Evolutionary conservation across 2,113 vertebrate species (phyloP).

Genomic region (Gadus chalcogrammus): DNA sequence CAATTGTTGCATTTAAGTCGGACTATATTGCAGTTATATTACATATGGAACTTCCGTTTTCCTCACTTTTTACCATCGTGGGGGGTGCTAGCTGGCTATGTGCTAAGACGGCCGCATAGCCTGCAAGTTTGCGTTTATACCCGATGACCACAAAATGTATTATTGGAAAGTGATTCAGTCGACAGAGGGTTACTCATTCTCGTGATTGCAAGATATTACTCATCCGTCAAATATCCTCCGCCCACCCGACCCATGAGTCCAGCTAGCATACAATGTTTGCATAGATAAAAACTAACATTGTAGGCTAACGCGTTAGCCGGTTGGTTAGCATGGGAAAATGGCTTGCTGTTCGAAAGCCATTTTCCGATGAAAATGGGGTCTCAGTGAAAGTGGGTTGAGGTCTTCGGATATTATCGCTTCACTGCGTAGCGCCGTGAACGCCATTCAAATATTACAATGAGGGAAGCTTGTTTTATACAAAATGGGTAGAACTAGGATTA

Average conservation of each 20-base stretch:
- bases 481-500: not conserved
- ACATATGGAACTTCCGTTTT: slow-evolving; percentile 27
- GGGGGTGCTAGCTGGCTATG: slow-evolving; percentile 51
- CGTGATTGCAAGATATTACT: no score
- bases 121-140: slow-evolving; percentile 1
- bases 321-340: slow-evolving; percentile 40
- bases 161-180: no score
- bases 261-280: slow-evolving; percentile 1
- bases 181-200: no score
- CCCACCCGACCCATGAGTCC: not conserved
- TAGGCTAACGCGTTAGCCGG: slow-evolving; percentile 42
- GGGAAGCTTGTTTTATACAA: not conserved
- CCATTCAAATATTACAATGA: accelerated
- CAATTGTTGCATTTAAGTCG: slow-evolving; percentile 18
- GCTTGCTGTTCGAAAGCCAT: slow-evolving; percentile 59
- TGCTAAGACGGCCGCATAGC: slow-evolving; percentile 32
- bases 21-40: slow-evolving; percentile 12
- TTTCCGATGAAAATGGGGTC: slow-evolving; percentile 52
- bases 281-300: slow-evolving; percentile 7
- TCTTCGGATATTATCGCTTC: slow-evolving; percentile 27
- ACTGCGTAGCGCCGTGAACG: slow-evolving; percentile 17
- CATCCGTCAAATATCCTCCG: no score
- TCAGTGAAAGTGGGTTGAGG: slow-evolving; percentile 42
- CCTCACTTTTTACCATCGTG: slow-evolving; percentile 38
- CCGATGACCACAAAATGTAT: not conserved